Conservation (phyloP, 2,888 invertebrate species). For the Nomada fucata region DNA sequence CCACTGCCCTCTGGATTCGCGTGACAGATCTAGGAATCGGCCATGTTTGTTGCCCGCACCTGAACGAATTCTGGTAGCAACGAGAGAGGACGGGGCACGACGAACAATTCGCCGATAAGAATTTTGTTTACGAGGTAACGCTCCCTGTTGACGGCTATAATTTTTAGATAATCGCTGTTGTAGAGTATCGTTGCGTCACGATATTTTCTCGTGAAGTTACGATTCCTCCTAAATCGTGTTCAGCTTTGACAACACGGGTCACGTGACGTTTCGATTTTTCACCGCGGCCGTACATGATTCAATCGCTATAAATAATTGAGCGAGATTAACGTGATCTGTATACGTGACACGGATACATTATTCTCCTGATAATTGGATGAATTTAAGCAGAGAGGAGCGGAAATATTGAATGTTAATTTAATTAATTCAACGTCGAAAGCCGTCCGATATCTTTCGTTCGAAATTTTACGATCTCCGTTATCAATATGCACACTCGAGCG, state of each 20-base stretch:
- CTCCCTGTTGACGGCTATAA: neutral
- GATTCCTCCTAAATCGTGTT: slow-evolving; percentile 4
- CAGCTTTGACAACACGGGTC: neutral
- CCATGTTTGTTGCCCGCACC: neutral
- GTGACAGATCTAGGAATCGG: neutral
- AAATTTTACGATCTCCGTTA: slow-evolving; percentile 5
- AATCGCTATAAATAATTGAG: slow-evolving; percentile 7
- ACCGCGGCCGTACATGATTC: neutral
- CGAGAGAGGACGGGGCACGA: neutral
- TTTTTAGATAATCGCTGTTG: neutral
- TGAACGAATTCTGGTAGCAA: neutral
- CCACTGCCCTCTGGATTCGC: neutral
- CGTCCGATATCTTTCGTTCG: neutral
- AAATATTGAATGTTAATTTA: slow-evolving; percentile 6
- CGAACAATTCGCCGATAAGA: slow-evolving; percentile 9
- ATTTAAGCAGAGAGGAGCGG: neutral
- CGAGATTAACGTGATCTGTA: neutral
- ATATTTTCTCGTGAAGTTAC: neutral
- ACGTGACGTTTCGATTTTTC: slow-evolving; percentile 10
- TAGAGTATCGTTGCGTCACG: neutral
- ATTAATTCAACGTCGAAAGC: neutral
- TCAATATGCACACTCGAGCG: neutral
- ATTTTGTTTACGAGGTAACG: slow-evolving; percentile 4
- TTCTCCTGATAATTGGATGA: neutral
- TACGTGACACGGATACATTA: neutral